Base-by-base conservation (phyloP, 1,140 invertebrate genomes). In the Coptotermes formosanus region DNA sequence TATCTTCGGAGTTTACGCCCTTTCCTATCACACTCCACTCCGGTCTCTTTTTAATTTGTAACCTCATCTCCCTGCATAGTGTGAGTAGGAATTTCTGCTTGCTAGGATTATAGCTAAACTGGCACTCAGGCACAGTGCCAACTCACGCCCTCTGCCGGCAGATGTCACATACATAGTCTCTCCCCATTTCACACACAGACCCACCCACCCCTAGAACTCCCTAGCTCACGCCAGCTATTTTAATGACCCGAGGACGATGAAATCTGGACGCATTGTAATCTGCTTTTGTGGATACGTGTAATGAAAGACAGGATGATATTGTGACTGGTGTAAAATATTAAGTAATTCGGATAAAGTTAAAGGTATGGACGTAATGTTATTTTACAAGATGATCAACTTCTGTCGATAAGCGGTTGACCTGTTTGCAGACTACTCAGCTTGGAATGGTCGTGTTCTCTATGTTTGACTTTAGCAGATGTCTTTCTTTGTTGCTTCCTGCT, bases 121-220 rank as follows among this genome's bases (percentile, higher is more conserved):
- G 25, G 9, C n/a, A 25, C 64, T 8, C 64, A 16, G 64, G 64
- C 64, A 30, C 25, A 11, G 64, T 30, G 64, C 64, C 64, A 75
- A 75, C 64, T 75, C 64, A 75, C 64, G 64, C 64, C 64, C 64
- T 75, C 64, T 75, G 64, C 16, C 64, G 64, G 64, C n/a, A 75
- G 64, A 75, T 75, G 64, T 75, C 64, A 75, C 64, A 0, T 8
- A 75, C 64, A 75, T 75, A 75, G 25, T 19, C 21, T 19, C 55
- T 2, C 55, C 1, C 21, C 55, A 59, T 3, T 7, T 23, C 64
- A 25, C 14, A 1, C 64, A 21, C 21, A 12, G 16, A 19, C 25
- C 45, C 45, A 48, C 45, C 6, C 12, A 16, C 14, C 45, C 45
- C 45, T 16, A 48, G 45, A 9, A 48, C 14, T 48, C 14, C 14